Evolutionary conservation across 2,797 vertebrate species (phyloP).

Genomic region (Onychomys leucogaster): DNA sequence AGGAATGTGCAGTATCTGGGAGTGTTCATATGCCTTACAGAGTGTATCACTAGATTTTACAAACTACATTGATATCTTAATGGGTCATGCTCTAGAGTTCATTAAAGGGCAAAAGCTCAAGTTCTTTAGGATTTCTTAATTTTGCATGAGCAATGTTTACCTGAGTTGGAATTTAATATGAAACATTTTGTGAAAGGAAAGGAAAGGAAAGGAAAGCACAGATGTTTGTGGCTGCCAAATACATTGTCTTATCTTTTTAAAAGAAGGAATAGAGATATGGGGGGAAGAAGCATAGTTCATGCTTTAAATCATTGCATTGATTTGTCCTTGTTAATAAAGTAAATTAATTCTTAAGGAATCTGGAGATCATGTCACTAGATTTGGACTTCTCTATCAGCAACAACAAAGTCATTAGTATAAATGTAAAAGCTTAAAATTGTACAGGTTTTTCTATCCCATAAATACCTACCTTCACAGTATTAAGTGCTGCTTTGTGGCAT

Average conservation of each 20-base stretch:
- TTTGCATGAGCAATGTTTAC: conserved; percentile 79
- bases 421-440: conserved; percentile 64
- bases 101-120: conserved; percentile 77
- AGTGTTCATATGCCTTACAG: not conserved
- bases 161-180: conserved; percentile 82
- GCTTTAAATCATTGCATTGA: conserved; percentile 81
- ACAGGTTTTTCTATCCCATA: not conserved
- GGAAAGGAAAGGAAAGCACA: conserved; percentile 78
- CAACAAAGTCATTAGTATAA: conserved; percentile 81
- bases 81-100: conserved; percentile 66
- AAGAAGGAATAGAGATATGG: not conserved
- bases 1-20: not conserved
- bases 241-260: conserved; percentile 84
- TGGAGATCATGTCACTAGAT: conserved; percentile 79
- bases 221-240: conserved; percentile 80
- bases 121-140: conserved; percentile 73
- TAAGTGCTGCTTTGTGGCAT: conserved; percentile 8
- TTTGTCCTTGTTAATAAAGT: conserved; percentile 83
- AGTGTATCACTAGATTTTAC: conserved; percentile 59
- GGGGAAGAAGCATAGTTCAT: conserved; percentile 70
- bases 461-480: not conserved
- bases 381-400: conserved; percentile 73
- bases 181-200: conserved; percentile 81
- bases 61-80: conserved; percentile 65
- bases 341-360: conserved; percentile 82